Conservation (phyloP, 2,888 invertebrate genomes). For the Lamellibrachia columna region DNA sequence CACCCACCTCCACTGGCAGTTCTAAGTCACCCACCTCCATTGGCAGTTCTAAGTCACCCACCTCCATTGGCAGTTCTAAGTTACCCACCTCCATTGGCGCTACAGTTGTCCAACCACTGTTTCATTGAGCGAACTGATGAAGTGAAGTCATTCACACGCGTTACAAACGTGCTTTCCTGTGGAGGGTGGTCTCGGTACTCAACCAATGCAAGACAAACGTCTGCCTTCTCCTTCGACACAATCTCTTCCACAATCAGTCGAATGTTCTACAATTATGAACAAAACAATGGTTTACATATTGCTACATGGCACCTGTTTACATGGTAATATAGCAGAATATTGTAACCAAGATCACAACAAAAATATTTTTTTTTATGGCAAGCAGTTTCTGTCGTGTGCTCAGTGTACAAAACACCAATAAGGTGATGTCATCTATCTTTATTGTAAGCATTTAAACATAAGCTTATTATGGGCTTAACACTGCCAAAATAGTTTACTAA, state of each 20-base stretch:
- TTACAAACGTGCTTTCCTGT: constrained; percentile 54
- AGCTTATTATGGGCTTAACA: no score
- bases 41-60: not conserved
- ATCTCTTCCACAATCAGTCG: constrained; percentile 56
- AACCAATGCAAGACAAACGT: constrained; percentile 56
- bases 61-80: not conserved
- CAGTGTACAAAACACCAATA: no score
- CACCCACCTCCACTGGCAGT: not conserved
- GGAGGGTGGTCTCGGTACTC: constrained; percentile 62
- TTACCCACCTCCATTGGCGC: constrained; percentile 49
- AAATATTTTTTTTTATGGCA: not conserved
- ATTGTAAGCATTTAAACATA: no score
- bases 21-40: not conserved
- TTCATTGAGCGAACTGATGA: constrained; percentile 53
- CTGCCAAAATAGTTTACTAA: no score
- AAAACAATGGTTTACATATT: not conserved
- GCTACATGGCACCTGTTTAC: no score
- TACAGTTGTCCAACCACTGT: constrained; percentile 49
- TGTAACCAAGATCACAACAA: not conserved
- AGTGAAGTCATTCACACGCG: constrained; percentile 57
- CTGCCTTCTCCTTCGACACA: constrained; percentile 53
- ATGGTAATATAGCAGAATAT: no score
- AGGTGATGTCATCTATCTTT: no score
- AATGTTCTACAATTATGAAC: constrained; percentile 45
- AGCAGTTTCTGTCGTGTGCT: not conserved